Base-by-base conservation (phyloP, 2,888 invertebrate genomes). In the Megaustenia siamemsis region DNA sequence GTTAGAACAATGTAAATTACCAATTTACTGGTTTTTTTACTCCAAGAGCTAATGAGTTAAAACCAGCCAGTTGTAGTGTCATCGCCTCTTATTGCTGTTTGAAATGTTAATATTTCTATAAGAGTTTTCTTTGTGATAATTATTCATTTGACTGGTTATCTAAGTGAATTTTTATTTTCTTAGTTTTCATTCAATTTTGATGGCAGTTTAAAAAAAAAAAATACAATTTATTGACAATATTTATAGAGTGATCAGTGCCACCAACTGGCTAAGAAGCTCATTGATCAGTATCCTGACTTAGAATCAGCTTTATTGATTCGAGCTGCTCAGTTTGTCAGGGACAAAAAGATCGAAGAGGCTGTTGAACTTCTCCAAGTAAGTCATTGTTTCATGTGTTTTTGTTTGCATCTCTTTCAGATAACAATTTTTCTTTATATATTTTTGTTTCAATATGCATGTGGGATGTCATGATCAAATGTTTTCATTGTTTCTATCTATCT, bases 271-370 rank as follows among this genome's bases (percentile, higher is more conserved):
- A 90, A 96, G 89, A 96, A 96, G 89, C 94, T 99, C 35, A 95
- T 95, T 15, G 95, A 96, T n/a, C 96, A 96, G 86, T 96, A 97
- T 95, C 96, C 96, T 18, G 96, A 91, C 69, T 86, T 89, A n/a
- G 95, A 96, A 12, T 96, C 96, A 82, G 96, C 97, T 0, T 95
- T 96, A 12, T 94, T 98, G 4, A 96, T 98, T 5, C 96, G 96
- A 92, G 97, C 98, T 0, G 95, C 97, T 6, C 96, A 97, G 87
- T 94, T 96, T 80, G 95, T 96, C 56, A 96, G 96, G 93, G 97
- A 97, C 63, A 97, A 97, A 87, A 97, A 97, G 93, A 94, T 95
- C 4, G 95, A 95, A 68, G 96, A 96, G 86, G 98, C 98, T 0
- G 95, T 97, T 1, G 95, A 96, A 10, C 89, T 97, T 56, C 94